phyloP scores from a whole-genome alignment of 2,888 invertebrate genomes.

The Dorcus hopei region DNA sequence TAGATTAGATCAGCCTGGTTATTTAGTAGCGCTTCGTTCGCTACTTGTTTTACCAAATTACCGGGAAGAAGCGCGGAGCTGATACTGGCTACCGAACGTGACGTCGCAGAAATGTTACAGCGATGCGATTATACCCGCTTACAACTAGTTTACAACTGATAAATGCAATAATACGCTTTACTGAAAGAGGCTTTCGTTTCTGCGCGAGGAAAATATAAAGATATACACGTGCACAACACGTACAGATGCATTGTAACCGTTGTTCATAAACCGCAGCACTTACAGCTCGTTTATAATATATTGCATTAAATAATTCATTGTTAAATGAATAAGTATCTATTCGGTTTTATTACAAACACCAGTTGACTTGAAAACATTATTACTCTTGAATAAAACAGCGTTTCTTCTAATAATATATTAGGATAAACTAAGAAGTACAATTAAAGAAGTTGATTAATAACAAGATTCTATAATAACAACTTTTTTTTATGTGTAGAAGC shows the following conservation, averaged over 20 bases:
- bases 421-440: no score
- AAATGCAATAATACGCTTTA: constrained; percentile 25
- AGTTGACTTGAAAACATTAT: no score
- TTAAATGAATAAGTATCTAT: no score
- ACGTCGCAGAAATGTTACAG: constrained; percentile 37
- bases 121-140: constrained; percentile 35
- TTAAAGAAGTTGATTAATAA: no score
- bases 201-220: constrained; percentile 8
- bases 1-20: constrained; percentile 44
- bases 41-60: constrained; percentile 49
- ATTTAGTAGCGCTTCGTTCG: constrained; percentile 42
- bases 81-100: constrained; percentile 32
- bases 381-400: no score
- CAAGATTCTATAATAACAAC: no score
- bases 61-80: constrained; percentile 31
- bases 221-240: constrained; percentile 6
- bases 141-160: constrained; percentile 37
- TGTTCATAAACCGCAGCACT: no score
- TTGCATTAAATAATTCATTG: no score
- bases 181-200: constrained; percentile 18
- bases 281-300: no score
- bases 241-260: not conserved
- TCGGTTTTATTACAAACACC: no score
- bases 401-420: no score
- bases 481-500: no score